phyloP scores from a whole-genome alignment of 2,113 vertebrate species.

The Ursus arctos region DNA sequence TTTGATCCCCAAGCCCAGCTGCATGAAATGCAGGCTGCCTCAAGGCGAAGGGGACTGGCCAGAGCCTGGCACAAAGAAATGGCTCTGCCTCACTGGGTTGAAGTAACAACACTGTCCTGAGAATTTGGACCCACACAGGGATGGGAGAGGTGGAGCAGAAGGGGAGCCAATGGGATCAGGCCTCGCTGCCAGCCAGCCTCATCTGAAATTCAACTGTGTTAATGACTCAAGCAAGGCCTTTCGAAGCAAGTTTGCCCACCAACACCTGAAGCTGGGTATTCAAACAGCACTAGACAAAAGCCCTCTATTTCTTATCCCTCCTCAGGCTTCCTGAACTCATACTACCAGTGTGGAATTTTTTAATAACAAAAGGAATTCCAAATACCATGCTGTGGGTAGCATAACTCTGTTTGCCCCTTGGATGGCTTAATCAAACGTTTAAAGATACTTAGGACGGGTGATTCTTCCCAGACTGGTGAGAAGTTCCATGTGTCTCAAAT shows the following conservation, averaged over 20 bases:
- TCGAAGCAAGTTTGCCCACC: constrained; percentile 64
- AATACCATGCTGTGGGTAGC: constrained; percentile 85
- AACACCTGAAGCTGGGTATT: constrained; percentile 59
- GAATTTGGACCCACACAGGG: neutral
- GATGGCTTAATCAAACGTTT: constrained; percentile 79
- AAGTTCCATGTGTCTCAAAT: neutral
- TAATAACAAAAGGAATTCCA: constrained; percentile 90
- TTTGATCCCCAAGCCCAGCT: neutral
- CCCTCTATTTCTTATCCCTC: constrained; percentile 80
- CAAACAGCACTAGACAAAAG: constrained; percentile 71
- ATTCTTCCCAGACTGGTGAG: constrained; percentile 4
- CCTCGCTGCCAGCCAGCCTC: neutral
- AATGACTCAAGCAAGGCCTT: constrained; percentile 48
- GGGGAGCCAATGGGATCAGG: accelerated
- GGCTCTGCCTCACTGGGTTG: neutral
- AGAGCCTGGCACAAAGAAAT: neutral
- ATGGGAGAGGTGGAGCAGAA: neutral
- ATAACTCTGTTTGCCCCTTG: constrained; percentile 79
- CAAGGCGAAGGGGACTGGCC: no score
- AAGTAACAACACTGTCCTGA: neutral
- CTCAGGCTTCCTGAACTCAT: constrained; percentile 72
- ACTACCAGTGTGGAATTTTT: constrained; percentile 87
- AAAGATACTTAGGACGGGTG: constrained; percentile 73
- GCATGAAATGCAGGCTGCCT: neutral
- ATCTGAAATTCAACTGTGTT: neutral